Evolutionary conservation across 2,888 invertebrate genomes (phyloP).

Genomic region (Ennomos fuscantarius): DNA sequence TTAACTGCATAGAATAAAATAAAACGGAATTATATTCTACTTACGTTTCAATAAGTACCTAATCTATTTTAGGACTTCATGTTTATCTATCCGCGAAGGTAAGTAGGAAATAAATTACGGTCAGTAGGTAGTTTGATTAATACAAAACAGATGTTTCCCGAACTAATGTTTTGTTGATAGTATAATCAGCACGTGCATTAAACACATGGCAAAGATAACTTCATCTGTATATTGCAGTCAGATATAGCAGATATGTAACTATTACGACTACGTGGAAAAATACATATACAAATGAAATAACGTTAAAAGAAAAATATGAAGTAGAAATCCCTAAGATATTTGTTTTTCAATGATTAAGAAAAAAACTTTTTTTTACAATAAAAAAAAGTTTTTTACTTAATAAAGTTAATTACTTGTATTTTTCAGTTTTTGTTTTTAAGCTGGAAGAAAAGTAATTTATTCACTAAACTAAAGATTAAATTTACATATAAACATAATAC

Average conservation of each 20-base stretch:
- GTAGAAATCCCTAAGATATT: no score
- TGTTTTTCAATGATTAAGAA: no score
- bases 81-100: conserved; percentile 17
- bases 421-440: no score
- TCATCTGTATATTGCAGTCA: conserved; percentile 21
- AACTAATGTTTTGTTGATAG: conserved; percentile 37
- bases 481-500: no score
- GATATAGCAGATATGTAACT: conserved; percentile 8
- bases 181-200: conserved; percentile 23
- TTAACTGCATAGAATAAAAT: conserved; percentile 12
- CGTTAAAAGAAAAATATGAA: conserved; percentile 1
- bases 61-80: conserved; percentile 16
- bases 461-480: no score
- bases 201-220: conserved; percentile 23
- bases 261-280: conserved; percentile 13
- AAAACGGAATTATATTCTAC: conserved; percentile 9
- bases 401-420: no score
- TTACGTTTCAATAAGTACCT: conserved; percentile 13
- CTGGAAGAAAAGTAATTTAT: no score
- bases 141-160: conserved; percentile 38
- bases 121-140: conserved; percentile 29
- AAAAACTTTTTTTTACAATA: no score
- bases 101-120: conserved; percentile 31
- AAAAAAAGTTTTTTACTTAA: no score
- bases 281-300: conserved; percentile 5